These are phyloP conservation scores for Cistogaster globosa DNA, from an alignment of 2,888 invertebrate genomes.

Conservation along the genomic window DNA sequence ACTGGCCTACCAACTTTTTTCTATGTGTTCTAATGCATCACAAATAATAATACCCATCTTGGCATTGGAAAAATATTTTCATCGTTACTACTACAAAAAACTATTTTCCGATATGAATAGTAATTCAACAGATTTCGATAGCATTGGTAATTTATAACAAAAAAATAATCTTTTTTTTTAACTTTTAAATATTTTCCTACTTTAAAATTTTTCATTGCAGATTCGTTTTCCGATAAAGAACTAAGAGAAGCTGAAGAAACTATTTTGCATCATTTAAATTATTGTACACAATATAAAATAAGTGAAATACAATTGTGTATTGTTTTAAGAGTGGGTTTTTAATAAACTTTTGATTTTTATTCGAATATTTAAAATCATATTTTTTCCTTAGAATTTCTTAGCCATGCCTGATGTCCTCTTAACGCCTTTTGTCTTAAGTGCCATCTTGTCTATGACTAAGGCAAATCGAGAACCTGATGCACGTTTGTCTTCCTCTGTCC, in stretches of 20 bases:
- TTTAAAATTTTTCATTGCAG: conserved; percentile 74
- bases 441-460: conserved; percentile 83
- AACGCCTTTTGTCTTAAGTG: conserved; percentile 86
- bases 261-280: conserved; percentile 85
- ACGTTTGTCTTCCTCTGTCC: conserved; percentile 77
- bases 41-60: conserved; percentile 83
- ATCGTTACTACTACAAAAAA: conserved; percentile 82
- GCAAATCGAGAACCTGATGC: conserved; percentile 82
- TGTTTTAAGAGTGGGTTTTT: conserved; percentile 76
- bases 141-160: conserved; percentile 77
- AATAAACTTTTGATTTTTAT: neutral
- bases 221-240: conserved; percentile 83
- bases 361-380: neutral
- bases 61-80: conserved; percentile 84
- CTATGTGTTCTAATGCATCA: conserved; percentile 83
- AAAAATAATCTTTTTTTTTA: too few species aligned
- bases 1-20: conserved; percentile 86
- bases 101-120: conserved; percentile 80
- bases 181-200: neutral
- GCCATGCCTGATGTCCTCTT: conserved; percentile 85
- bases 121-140: conserved; percentile 81
- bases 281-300: conserved; percentile 81
- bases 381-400: conserved; percentile 82
- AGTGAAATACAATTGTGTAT: conserved; percentile 79
- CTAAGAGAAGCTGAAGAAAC: conserved; percentile 86